Evolutionary conservation across 2,797 vertebrate genomes (phyloP).

Genomic region (Clarias platycephalus): DNA sequence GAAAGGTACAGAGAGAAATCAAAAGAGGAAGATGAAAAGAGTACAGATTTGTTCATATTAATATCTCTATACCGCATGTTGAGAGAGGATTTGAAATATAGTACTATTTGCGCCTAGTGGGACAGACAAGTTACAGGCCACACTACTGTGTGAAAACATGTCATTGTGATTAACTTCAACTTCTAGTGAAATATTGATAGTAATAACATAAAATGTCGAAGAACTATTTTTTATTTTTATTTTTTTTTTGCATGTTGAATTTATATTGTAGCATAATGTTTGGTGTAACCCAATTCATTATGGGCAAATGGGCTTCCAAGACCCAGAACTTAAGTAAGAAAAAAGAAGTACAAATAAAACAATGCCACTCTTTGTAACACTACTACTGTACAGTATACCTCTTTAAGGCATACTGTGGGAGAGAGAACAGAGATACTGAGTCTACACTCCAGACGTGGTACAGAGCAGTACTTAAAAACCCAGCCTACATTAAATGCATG

Average conservation of each 20-base stretch:
- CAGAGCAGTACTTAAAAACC: constrained; percentile 30
- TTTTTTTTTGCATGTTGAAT: neutral
- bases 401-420: constrained; percentile 29
- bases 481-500: constrained; percentile 40
- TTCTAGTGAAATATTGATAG: neutral
- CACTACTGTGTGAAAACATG: constrained; percentile 3
- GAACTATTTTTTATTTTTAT: too few species aligned
- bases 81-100: neutral
- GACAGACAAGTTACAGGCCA: neutral
- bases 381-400: neutral
- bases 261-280: neutral
- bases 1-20: neutral
- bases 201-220: neutral
- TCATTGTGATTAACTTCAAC: neutral
- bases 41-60: neutral
- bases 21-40: neutral
- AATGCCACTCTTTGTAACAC: constrained; percentile 28
- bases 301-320: neutral
- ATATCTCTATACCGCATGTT: neutral
- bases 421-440: constrained; percentile 10
- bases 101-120: neutral
- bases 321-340: neutral
- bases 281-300: constrained; percentile 5
- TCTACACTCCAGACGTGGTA: constrained; percentile 30
- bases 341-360: constrained; percentile 1